A percentile compares a stretch with the other conserved stretches of the same genome.
These are phyloP conservation scores for Megaleporinus macrocephalus DNA, from an alignment of 2,113 vertebrate species.

Conservation along the genomic window DNA sequence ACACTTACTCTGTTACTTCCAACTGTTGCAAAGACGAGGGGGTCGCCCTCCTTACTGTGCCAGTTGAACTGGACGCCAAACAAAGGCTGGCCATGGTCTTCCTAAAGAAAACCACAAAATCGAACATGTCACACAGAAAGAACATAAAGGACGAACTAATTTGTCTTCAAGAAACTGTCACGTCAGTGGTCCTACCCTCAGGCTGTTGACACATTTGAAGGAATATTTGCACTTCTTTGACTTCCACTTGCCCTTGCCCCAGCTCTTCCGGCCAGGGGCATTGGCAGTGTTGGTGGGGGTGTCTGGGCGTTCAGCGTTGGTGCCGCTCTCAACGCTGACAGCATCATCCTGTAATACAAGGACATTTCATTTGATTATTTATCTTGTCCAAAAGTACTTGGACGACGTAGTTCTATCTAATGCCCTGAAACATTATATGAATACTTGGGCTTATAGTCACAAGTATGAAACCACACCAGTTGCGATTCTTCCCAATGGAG, in stretches of 20 bases:
- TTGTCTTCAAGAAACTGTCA: neutral
- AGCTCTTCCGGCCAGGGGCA: slow-evolving; percentile 95
- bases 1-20: slow-evolving; percentile 93
- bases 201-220: slow-evolving; percentile 98
- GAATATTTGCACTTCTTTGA: slow-evolving; percentile 99
- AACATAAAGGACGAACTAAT: neutral
- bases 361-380: neutral
- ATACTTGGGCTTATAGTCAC: neutral
- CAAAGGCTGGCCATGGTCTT: slow-evolving; percentile 95
- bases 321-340: slow-evolving; percentile 93
- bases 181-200: slow-evolving; percentile 79
- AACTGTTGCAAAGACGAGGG: slow-evolving; percentile 96
- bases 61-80: slow-evolving; percentile 99
- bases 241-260: slow-evolving; percentile 99
- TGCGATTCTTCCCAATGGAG: too few relatives aligned
- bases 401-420: too few relatives aligned
- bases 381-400: neutral
- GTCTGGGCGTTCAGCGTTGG: slow-evolving; percentile 92
- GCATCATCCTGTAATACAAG: slow-evolving; percentile 87
- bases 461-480: too few relatives aligned
- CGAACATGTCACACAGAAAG: neutral
- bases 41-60: slow-evolving; percentile 99
- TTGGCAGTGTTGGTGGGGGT: slow-evolving; percentile 98
- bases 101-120: slow-evolving; percentile 74
- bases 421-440: too few relatives aligned